Percentiles rank a stretch among this genome's conserved stretches.
phyloP scores from a whole-genome alignment of 2,888 invertebrate genomes.

The Lasius platythorax region DNA sequence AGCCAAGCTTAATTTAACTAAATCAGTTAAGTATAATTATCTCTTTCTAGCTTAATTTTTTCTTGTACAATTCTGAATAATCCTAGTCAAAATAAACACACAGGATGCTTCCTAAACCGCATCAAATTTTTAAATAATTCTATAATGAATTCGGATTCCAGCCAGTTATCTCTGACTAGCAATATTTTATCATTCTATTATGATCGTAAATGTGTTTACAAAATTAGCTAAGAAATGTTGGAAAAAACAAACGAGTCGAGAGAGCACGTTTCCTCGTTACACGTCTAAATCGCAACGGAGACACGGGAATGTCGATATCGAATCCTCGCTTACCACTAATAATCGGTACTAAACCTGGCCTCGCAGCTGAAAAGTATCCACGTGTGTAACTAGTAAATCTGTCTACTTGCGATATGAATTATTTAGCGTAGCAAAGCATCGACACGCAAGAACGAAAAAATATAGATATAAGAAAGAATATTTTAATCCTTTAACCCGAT shows the following conservation, averaged over 20 bases:
- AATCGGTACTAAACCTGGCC: constrained; percentile 75
- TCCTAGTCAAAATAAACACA: not conserved
- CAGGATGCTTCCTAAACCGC: not conserved
- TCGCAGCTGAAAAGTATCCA: constrained; percentile 84
- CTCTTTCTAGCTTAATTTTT: not conserved
- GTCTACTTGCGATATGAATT: constrained; percentile 34
- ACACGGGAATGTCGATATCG: constrained; percentile 36
- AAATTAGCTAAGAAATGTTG: not conserved
- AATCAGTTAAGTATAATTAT: not conserved
- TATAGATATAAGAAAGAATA: constrained; percentile 1
- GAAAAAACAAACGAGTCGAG: not conserved
- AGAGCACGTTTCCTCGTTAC: constrained; percentile 12
- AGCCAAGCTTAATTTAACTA: not conserved
- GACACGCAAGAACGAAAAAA: not conserved
- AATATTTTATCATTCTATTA: not conserved
- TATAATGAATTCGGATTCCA: not conserved
- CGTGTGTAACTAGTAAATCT: constrained; percentile 71
- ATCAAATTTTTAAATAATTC: not conserved
- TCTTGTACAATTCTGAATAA: not conserved
- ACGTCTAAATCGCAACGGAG: not conserved
- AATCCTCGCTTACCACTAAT: constrained; percentile 51
- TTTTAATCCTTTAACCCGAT: constrained; percentile 25
- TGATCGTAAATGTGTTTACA: not conserved
- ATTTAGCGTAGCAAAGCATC: constrained; percentile 22
- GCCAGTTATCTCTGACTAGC: not conserved